Evolutionary conservation across 64 coral and sea anemone genomes (phyloP), one percentile per base, ranked within the genome.

Genomic region (Montipora sp.): DNA sequence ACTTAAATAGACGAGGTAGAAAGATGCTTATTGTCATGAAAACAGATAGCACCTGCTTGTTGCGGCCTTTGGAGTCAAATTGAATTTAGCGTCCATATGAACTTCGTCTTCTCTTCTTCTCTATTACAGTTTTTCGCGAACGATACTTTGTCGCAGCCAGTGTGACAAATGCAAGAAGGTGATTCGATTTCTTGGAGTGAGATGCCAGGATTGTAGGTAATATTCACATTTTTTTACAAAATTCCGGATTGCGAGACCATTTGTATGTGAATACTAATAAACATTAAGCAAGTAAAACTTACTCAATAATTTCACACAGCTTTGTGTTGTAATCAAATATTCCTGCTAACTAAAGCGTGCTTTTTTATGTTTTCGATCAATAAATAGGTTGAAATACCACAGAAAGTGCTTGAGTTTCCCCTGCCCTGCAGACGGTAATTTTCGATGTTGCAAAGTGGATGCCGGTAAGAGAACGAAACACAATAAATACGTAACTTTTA

Each of bases 201-300:
- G 95, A 15, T 98, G 96, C 27, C 87, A 90, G 16, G 94, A 98
- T 87, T 98, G 96, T 88, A 95, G 94, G 96, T 98, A 57, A 55
- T 1, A 44, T 24, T 47, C 36, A 5, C 19, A 57, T 70, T 71
- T 75, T 78, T 48, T 44, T 53, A n/a, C 47, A 2, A 63, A 53
- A 81, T 66, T 19, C 51, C 2, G 50, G 46, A 55, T 58, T 90
- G 53, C 73, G 14, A 49, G n/a, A 68, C 27, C 53, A 9, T 36
- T 58, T 84, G 13, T 60, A 76, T 57, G 63, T 47, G 89, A 73
- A 69, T 72, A 83, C 18, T 73, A 36, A 83, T 75, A 47, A 47
- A 77, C 74, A 85, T 59, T 67, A 60, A 76, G 75, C 60, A 63
- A 76, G 80, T 18, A 84, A 48, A 51, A 63, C 15, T 22, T 46